Percentiles rank a stretch among this genome's conserved stretches.
phyloP scores from a whole-genome alignment of 2,888 invertebrate genomes.

The Podotricha telesiphe region DNA sequence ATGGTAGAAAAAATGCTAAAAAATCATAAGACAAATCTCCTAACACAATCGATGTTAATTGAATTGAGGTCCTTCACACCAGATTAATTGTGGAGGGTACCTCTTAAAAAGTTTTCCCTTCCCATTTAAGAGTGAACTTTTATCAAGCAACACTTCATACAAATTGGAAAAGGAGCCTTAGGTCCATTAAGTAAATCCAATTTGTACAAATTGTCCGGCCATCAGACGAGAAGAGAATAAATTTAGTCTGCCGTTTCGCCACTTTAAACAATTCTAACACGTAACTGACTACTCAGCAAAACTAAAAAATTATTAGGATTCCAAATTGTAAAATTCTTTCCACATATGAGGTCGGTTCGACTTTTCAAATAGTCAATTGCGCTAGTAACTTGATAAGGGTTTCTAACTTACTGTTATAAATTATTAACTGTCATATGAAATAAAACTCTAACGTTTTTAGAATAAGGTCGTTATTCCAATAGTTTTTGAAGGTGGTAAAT shows the following conservation, averaged over 20 bases:
- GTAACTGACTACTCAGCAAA: slow-evolving; percentile 18
- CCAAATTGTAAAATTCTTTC: slow-evolving; percentile 16
- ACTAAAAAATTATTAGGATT: slow-evolving; percentile 25
- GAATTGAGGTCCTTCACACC: slow-evolving; percentile 21
- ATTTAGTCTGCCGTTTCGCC: slow-evolving; percentile 43
- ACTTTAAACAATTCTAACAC: slow-evolving; percentile 37
- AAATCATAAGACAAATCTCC: slow-evolving; percentile 15
- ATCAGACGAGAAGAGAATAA: slow-evolving; percentile 45
- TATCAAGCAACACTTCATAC: slow-evolving; percentile 46
- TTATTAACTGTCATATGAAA: slow-evolving; percentile 30
- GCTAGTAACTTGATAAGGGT: slow-evolving; percentile 68
- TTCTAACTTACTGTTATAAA: slow-evolving; percentile 44
- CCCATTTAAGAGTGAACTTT: slow-evolving; percentile 38
- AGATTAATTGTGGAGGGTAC: slow-evolving; percentile 28
- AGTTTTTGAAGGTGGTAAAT: slow-evolving; percentile 38
- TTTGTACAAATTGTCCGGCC: slow-evolving; percentile 48
- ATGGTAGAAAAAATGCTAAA: neutral
- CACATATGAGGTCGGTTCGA: slow-evolving; percentile 51
- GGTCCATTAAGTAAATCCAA: slow-evolving; percentile 51
- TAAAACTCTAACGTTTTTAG: slow-evolving; percentile 6
- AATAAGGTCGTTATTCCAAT: slow-evolving; percentile 32
- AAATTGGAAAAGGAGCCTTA: slow-evolving; percentile 47
- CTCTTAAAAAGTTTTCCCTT: slow-evolving; percentile 25
- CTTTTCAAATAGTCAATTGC: slow-evolving; percentile 62
- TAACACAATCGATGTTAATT: slow-evolving; percentile 18